A percentile compares a stretch with the other conserved stretches of the same genome.
Evolutionary conservation across 1,140 invertebrate genomes (phyloP).

Genomic region (Hyles vespertilio): DNA sequence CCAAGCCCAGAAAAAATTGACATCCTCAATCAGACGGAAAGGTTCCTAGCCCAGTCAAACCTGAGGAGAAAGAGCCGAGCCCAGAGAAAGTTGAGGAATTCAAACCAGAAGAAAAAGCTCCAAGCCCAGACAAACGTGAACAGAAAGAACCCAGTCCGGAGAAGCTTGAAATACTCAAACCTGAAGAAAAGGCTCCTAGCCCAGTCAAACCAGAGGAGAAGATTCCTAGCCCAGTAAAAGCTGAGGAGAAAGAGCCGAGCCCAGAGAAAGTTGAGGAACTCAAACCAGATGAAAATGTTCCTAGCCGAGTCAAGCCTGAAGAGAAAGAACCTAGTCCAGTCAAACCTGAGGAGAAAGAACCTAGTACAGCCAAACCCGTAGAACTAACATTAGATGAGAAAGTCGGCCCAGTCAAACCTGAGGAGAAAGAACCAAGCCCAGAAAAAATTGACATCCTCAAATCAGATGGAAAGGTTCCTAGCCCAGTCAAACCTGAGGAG

Average conservation of each 20-base stretch:
- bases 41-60: background rate
- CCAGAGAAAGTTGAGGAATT: too few relatives aligned
- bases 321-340: slow-evolving; percentile 1
- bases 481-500: background rate
- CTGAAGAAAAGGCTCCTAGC: background rate
- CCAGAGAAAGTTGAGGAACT: too few relatives aligned
- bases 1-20: background rate
- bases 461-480: slow-evolving; percentile 4
- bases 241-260: background rate
- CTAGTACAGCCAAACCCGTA: background rate
- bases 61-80: slow-evolving; percentile 5
- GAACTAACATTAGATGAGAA: background rate
- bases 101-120: background rate
- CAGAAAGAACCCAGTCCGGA: background rate
- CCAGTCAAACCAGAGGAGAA: background rate
- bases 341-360: background rate
- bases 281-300: background rate
- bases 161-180: background rate
- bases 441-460: too few relatives aligned
- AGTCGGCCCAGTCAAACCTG: background rate
- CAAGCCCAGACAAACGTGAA: background rate
- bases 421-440: background rate
- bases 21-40: too few relatives aligned
- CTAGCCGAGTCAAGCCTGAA: background rate
- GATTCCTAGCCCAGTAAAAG: slow-evolving; percentile 1